Percentiles rank a stretch among this genome's conserved stretches.
Evolutionary conservation across 2,113 vertebrate species (phyloP).

Genomic region (Gambusia holbrooki): DNA sequence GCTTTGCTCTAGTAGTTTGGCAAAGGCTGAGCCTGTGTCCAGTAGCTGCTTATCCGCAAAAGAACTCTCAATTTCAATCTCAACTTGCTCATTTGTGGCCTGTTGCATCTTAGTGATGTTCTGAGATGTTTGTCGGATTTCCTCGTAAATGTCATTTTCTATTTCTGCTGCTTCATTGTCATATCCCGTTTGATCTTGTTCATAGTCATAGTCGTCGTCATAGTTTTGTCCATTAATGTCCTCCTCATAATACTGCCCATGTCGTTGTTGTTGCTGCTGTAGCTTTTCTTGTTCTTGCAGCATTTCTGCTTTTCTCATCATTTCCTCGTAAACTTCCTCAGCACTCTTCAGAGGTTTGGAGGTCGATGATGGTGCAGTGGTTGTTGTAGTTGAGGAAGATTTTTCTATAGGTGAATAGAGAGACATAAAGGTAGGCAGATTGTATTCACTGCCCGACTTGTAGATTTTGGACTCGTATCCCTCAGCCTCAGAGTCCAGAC

Average conservation of each 20-base stretch:
- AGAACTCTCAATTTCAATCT: conserved; percentile 78
- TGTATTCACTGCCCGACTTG: conserved; percentile 96
- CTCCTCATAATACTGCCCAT: conserved; percentile 76
- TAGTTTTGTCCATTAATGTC: conserved; percentile 85
- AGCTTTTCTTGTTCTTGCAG: conserved; percentile 88
- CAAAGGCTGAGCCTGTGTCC: conserved; percentile 89
- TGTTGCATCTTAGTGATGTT: conserved; percentile 84
- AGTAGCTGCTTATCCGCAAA: conserved; percentile 88
- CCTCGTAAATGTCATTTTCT: conserved; percentile 86
- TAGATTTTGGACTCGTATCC: conserved; percentile 92
- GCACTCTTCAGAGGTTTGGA: conserved; percentile 93
- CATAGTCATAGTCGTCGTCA: conserved; percentile 82
- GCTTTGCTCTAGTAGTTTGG: conserved; percentile 82
- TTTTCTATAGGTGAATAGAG: conserved; percentile 95
- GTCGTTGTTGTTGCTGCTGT: conserved; percentile 79
- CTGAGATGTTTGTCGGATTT: conserved; percentile 88
- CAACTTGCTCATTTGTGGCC: conserved; percentile 77
- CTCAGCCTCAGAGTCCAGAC: conserved; percentile 93
- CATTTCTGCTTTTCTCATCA: conserved; percentile 97
- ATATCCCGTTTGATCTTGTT: conserved; percentile 78
- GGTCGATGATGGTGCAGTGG: conserved; percentile 77
- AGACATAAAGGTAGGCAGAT: conserved; percentile 96
- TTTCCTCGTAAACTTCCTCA: conserved; percentile 97
- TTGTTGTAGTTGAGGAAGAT: conserved; percentile 72
- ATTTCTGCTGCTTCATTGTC: conserved; percentile 75